A percentile compares a stretch with the other conserved stretches of the same genome.
Evolutionary conservation across 2,797 vertebrate species (phyloP).

Genomic region (Phalloptychus januarius): DNA sequence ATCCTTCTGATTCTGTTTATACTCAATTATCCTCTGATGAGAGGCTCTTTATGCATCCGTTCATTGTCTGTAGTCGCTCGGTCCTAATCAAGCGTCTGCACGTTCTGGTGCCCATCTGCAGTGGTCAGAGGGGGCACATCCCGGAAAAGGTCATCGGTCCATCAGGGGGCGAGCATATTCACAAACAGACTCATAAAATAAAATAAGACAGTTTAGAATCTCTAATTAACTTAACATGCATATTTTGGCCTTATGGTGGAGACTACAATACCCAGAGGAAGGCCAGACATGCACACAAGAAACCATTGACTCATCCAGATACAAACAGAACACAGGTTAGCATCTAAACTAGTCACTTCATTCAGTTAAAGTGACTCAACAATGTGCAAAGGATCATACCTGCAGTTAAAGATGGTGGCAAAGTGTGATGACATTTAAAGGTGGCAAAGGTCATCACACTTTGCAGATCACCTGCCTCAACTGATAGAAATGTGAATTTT

Average conservation of each 20-base stretch:
- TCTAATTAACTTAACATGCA: slow-evolving; percentile 1
- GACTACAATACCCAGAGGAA: not conserved
- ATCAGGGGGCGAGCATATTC: not conserved
- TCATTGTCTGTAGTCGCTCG: not conserved
- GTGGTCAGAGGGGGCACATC: not conserved
- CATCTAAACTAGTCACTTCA: not conserved
- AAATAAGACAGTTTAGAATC: not conserved
- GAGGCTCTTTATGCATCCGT: not conserved
- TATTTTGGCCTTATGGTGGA: not conserved
- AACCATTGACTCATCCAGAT: not conserved
- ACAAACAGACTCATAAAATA: not conserved
- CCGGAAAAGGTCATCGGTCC: not conserved
- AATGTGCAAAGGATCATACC: not conserved
- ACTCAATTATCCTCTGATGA: not conserved
- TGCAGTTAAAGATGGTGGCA: not conserved
- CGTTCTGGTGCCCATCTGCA: not conserved
- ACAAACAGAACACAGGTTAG: not conserved
- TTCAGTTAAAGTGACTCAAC: not conserved
- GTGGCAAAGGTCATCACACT: too few species aligned
- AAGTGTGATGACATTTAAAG: too few species aligned
- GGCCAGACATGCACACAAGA: not conserved
- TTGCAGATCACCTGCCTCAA: too few species aligned
- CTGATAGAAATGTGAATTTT: not conserved
- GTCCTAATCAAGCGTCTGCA: not conserved
- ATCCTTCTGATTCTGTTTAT: not conserved